Base-by-base conservation (phyloP, 2,113 vertebrate species). In the Chaetodon auriga region DNA sequence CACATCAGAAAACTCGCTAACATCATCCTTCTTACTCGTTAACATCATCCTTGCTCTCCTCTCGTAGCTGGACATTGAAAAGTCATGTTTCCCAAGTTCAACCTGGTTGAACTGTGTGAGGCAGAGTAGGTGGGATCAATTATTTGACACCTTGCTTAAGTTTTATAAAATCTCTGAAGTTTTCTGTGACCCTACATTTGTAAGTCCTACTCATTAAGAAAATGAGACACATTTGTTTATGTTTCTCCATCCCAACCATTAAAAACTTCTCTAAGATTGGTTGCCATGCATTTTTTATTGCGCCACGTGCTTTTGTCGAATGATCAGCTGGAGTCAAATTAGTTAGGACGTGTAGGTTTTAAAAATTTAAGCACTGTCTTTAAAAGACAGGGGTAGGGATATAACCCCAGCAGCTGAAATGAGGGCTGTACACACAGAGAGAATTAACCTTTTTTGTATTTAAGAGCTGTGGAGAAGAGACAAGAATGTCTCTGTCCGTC, bases 361-460 rank as follows among this genome's bases (percentile, higher is more conserved):
- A 93, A 96, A 95, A 94, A 92, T 94, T 94, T 88, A 96, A 95
- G 90, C 87, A 93, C 86, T 89, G 83, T 85, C 94, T 91, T 91
- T 87, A 76, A 78, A 73, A 92, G 92, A 81, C 80, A 85, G 89
- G 86, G 89, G 92, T 75, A 85, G 79, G 89, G 89, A 90, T 87
- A 85, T 92, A 89, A 86, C 82, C 51, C 60, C 54, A 48, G 68
- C 12, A 11, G 82, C 91, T 94, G 93, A 93, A 93, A 89, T 90
- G 77, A 91, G 89, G 84, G 75, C 90, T 82, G 76, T 85, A 88
- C 57, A 92, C 86, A 86, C 86, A 78, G 6, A 88, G 46, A 76
- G 85, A 90, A 87, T 90, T 77, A 91, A 95, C 89, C 92, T 95
- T 92, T 95, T 89, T 82, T 92, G 73, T 88, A 90, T 87, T 92